Evolutionary conservation across 2,113 vertebrate species (phyloP).

Genomic region (Poecile atricapillus): DNA sequence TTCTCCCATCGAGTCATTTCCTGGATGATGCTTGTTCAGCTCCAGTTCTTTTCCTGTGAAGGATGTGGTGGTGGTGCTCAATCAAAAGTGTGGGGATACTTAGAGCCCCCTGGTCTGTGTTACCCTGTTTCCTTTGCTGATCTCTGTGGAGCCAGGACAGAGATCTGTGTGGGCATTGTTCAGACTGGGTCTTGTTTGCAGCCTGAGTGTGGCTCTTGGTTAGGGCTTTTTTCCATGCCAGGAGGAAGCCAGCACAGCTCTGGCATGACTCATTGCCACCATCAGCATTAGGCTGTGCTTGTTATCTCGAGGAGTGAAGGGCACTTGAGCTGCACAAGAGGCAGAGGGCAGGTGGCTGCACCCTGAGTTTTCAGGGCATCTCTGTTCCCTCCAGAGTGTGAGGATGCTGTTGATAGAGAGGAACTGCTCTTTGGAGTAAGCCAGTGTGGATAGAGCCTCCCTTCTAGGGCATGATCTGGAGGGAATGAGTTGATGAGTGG

Average conservation of each 20-base stretch:
- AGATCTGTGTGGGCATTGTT: background rate
- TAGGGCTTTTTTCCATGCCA: background rate
- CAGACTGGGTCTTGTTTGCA: background rate
- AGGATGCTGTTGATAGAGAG: background rate
- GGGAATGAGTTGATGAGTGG: background rate
- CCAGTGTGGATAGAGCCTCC: background rate
- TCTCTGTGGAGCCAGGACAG: background rate
- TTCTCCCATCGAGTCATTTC: constrained; percentile 24
- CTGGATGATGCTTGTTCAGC: background rate
- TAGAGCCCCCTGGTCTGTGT: background rate
- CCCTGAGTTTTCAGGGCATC: background rate
- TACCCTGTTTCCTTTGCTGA: background rate
- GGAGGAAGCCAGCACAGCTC: background rate
- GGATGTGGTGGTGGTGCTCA: background rate
- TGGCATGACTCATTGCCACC: background rate
- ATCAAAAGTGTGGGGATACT: background rate
- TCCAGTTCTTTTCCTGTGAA: background rate
- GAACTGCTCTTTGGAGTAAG: background rate
- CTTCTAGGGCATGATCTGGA: background rate
- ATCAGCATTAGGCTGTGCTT: background rate
- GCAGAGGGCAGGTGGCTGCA: background rate
- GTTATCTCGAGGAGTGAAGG: background rate
- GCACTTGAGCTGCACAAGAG: background rate
- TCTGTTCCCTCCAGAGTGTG: background rate
- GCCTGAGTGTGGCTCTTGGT: background rate